phyloP scores from a whole-genome alignment of 1,140 invertebrate species.

The Dysdera silvatica region DNA sequence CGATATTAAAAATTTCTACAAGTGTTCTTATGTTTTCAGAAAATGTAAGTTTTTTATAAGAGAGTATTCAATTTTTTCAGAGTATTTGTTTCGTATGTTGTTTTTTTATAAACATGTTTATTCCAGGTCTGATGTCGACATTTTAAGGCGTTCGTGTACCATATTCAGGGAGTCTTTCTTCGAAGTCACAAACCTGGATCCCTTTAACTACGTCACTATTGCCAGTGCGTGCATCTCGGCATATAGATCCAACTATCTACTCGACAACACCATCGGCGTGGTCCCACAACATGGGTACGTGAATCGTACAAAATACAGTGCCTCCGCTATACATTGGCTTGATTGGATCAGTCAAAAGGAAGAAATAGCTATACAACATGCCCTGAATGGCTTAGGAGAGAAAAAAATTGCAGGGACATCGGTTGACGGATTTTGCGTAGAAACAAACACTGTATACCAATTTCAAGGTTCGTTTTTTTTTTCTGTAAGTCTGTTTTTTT shows the following conservation, averaged over 20 bases:
- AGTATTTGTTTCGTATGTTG: no score
- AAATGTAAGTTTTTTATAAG: no score
- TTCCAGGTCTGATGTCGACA: no score
- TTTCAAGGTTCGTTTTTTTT: neutral
- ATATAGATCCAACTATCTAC: neutral
- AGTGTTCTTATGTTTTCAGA: no score
- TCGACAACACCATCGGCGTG: neutral
- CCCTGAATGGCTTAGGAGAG: neutral
- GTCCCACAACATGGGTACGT: neutral
- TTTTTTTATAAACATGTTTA: no score
- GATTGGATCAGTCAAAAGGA: neutral
- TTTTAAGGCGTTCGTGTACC: no score
- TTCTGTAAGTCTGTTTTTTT: no score
- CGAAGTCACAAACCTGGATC: no score
- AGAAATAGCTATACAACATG: neutral
- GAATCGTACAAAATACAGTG: neutral
- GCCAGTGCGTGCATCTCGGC: neutral
- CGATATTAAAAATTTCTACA: no score
- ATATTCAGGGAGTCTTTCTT: no score
- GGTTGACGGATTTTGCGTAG: neutral
- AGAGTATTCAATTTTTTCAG: no score
- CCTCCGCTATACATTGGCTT: neutral
- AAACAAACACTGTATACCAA: neutral
- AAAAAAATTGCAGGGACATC: neutral
- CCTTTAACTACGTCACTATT: constrained; percentile 5